phyloP scores from a whole-genome alignment of 2,797 vertebrate species.

The Glyptemys insculpta region DNA sequence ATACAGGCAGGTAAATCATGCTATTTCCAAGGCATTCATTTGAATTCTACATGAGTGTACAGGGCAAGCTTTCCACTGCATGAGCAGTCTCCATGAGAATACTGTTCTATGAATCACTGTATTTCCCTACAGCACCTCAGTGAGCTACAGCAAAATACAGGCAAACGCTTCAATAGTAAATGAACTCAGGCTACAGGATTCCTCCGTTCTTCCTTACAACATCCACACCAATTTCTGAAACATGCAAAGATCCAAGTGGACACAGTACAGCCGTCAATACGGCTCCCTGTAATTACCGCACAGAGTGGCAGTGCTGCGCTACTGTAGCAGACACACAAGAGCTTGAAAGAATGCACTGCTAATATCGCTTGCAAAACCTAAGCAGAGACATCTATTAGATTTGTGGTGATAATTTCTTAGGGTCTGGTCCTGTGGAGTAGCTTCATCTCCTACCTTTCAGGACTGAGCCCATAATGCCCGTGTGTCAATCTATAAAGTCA shows the following conservation, averaged over 20 bases:
- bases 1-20: background rate
- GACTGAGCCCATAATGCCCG: background rate
- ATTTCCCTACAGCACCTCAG: background rate
- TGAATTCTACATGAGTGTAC: background rate
- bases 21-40: background rate
- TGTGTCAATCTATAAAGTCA: background rate
- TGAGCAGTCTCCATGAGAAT: background rate
- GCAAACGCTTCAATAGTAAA: background rate
- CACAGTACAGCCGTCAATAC: background rate
- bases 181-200: background rate
- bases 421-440: background rate
- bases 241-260: background rate
- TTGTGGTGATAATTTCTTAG: background rate
- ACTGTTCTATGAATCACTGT: background rate
- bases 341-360: conserved; percentile 2
- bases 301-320: background rate
- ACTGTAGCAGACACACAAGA: background rate
- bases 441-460: background rate
- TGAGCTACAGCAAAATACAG: conserved; percentile 3
- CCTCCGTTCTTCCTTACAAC: background rate
- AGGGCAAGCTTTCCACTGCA: conserved; percentile 14
- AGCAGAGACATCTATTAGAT: conserved; percentile 2
- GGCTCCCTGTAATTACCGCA: background rate
- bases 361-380: conserved; percentile 5
- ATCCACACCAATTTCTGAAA: background rate